Evolutionary conservation across 2,113 vertebrate genomes (phyloP).

Genomic region (Eretmochelys imbricata): DNA sequence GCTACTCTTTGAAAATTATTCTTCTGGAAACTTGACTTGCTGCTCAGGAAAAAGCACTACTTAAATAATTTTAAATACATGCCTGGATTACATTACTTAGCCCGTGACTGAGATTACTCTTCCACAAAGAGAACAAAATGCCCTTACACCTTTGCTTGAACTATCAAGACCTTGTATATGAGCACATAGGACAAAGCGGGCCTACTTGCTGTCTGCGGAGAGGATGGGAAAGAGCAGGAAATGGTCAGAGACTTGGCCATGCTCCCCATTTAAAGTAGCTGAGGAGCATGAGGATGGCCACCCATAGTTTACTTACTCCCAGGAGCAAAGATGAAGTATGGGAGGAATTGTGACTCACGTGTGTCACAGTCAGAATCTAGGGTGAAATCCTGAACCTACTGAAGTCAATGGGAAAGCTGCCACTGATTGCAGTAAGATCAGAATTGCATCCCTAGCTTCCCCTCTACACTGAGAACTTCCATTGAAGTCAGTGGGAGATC

Average conservation of each 20-base stretch:
- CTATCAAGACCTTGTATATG: not conserved
- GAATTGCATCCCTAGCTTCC: not conserved
- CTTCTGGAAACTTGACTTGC: not conserved
- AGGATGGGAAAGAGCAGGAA: not conserved
- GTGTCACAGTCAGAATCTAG: not conserved
- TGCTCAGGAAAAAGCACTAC: rapidly evolving
- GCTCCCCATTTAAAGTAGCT: not conserved
- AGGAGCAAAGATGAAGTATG: rapidly evolving
- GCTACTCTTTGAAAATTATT: not conserved
- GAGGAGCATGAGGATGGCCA: not conserved
- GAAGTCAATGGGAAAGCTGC: not conserved
- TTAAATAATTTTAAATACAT: not conserved
- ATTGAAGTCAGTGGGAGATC: not conserved
- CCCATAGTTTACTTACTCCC: not conserved
- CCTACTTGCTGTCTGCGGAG: not conserved
- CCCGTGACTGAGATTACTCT: not conserved
- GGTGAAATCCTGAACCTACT: rapidly evolving
- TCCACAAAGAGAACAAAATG: not conserved
- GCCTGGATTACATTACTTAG: rapidly evolving
- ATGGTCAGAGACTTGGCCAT: not conserved
- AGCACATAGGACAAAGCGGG: not conserved
- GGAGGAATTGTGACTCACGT: not conserved
- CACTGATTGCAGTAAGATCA: not conserved
- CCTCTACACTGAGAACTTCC: not conserved
- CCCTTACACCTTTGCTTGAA: not conserved